phyloP scores from a whole-genome alignment of 2,797 vertebrate species.

The Leptodactylus fallax region DNA sequence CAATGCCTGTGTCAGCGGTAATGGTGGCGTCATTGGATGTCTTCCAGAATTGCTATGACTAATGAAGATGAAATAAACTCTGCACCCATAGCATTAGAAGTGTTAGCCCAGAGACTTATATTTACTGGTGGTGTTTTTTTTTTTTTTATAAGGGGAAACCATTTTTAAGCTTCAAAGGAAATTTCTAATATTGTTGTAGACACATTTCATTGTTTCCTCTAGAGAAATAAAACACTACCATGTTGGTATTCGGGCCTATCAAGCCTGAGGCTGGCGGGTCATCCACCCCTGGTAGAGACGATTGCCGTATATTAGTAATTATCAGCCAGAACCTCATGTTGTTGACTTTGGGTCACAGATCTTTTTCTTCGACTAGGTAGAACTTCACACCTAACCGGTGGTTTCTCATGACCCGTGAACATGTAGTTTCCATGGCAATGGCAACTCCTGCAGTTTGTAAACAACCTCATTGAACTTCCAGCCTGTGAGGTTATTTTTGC shows the following conservation, averaged over 20 bases:
- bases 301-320: constrained; percentile 1
- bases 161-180: neutral
- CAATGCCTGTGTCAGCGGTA: too few relatives aligned
- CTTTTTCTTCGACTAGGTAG: constrained; percentile 15
- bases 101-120: neutral
- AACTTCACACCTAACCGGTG: constrained; percentile 13
- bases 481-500: constrained; percentile 39
- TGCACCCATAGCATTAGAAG: neutral
- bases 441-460: neutral
- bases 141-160: neutral
- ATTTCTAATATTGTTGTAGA: neutral
- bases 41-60: neutral
- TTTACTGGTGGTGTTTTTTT: neutral
- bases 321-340: neutral
- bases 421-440: constrained; percentile 50
- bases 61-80: neutral
- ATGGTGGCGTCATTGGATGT: neutral
- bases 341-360: constrained; percentile 18
- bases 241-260: neutral
- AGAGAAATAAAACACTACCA: constrained; percentile 6
- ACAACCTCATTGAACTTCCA: constrained; percentile 42
- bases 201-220: neutral
- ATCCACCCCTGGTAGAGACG: neutral
- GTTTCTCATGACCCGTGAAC: constrained; percentile 6
- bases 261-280: neutral